A percentile compares a stretch with the other conserved stretches of the same genome.
Conservation (phyloP, 2,888 invertebrate genomes). For the Germaria angustata region DNA sequence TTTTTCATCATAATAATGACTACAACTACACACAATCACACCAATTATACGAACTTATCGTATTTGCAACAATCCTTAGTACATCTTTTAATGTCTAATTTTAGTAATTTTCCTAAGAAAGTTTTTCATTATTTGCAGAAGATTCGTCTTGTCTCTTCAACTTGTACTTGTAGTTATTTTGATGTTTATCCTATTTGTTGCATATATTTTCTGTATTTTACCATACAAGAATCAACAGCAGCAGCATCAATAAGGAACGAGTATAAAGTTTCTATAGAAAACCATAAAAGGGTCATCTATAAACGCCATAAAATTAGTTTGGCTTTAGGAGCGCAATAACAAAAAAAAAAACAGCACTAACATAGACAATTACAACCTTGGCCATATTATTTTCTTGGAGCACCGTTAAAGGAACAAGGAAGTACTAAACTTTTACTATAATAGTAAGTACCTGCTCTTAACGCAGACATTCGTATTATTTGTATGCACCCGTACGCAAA, state of each 20-base stretch:
- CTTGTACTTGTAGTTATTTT: constrained; percentile 35
- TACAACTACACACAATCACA: neutral
- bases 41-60: neutral
- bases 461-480: neutral
- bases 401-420: constrained; percentile 71
- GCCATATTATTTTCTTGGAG: constrained; percentile 49
- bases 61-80: neutral
- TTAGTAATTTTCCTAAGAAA: constrained; percentile 66
- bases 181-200: constrained; percentile 9
- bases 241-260: constrained; percentile 23
- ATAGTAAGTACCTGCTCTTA: constrained; percentile 63
- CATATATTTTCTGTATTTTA: constrained; percentile 21
- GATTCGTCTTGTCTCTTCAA: constrained; percentile 7
- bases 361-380: constrained; percentile 20
- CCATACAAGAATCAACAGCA: constrained; percentile 31
- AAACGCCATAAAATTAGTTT: constrained; percentile 67
- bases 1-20: constrained; percentile 21
- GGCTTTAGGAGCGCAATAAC: constrained; percentile 13
- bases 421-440: constrained; percentile 65
- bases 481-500: neutral
- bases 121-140: constrained; percentile 45
- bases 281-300: constrained; percentile 68
- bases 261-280: constrained; percentile 66
- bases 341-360: constrained; percentile 1
- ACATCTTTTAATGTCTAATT: constrained; percentile 54